Evolutionary conservation across 2,113 vertebrate genomes (phyloP).

Genomic region (Lampris megalopsis): DNA sequence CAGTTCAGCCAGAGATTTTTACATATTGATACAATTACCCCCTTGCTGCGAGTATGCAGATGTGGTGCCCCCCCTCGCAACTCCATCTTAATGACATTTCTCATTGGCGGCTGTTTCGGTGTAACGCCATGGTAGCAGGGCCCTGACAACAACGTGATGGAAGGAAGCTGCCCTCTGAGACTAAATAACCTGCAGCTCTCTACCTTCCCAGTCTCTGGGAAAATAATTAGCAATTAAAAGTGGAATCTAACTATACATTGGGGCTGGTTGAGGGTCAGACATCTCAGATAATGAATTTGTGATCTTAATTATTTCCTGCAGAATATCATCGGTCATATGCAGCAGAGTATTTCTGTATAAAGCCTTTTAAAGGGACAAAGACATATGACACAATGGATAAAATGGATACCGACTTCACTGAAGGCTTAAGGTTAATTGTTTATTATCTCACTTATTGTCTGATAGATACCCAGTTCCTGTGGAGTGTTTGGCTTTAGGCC

Average conservation of each 20-base stretch:
- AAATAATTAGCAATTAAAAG: constrained; percentile 67
- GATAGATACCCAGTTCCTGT: not conserved
- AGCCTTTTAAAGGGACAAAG: not conserved
- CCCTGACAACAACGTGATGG: constrained; percentile 30
- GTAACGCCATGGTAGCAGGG: constrained; percentile 43
- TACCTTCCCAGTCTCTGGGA: constrained; percentile 17
- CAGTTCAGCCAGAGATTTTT: constrained; percentile 72
- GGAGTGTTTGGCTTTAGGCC: not conserved
- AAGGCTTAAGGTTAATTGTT: constrained; percentile 12
- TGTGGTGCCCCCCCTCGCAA: constrained; percentile 42
- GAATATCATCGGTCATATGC: constrained; percentile 42
- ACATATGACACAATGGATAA: not conserved
- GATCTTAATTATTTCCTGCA: constrained; percentile 56
- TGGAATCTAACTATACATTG: constrained; percentile 35
- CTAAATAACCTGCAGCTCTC: constrained; percentile 41
- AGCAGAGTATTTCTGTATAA: constrained; percentile 33
- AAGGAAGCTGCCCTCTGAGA: constrained; percentile 37
- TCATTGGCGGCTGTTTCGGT: constrained; percentile 54
- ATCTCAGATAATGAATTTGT: constrained; percentile 44
- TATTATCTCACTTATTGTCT: not conserved
- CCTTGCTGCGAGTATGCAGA: constrained; percentile 75
- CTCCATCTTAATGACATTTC: constrained; percentile 71
- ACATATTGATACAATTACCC: constrained; percentile 84
- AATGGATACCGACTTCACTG: constrained; percentile 8
- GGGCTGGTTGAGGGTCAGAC: constrained; percentile 11